Conservation (phyloP, 1,140 invertebrate genomes). For the Apis mellifera region DNA sequence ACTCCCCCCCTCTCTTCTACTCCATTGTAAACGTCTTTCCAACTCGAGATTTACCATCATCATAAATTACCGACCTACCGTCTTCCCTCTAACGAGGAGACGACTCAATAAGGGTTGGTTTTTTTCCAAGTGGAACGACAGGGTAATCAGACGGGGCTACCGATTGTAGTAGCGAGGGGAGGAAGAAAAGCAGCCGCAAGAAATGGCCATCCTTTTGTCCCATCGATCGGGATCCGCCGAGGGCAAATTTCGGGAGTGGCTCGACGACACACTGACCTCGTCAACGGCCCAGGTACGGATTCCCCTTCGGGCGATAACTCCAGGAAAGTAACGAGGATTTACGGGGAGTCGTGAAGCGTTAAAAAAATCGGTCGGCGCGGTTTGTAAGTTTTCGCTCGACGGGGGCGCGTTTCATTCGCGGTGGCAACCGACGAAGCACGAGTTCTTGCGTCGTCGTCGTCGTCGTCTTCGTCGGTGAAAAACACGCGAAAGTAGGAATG, state of each 20-base stretch:
- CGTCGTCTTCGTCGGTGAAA: slow-evolving; percentile 49
- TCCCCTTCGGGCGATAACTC: slow-evolving; percentile 26
- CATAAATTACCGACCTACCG: slow-evolving; percentile 21
- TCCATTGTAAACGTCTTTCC: slow-evolving; percentile 19
- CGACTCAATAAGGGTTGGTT: slow-evolving; percentile 19
- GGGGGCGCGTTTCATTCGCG: slow-evolving; percentile 72
- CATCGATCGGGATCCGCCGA: not conserved
- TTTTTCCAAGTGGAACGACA: not conserved
- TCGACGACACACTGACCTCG: slow-evolving; percentile 63
- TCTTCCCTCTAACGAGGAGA: slow-evolving; percentile 1
- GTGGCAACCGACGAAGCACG: slow-evolving; percentile 61
- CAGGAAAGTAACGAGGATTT: slow-evolving; percentile 60
- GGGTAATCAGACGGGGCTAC: not conserved
- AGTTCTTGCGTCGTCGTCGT: slow-evolving; percentile 16
- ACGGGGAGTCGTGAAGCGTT: slow-evolving; percentile 72
- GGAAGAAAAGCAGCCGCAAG: too few species aligned
- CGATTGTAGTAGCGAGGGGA: not conserved
- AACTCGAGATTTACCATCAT: slow-evolving; percentile 42
- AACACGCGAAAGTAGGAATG: slow-evolving; percentile 72
- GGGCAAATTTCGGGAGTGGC: slow-evolving; percentile 10
- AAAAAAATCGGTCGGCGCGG: slow-evolving; percentile 68
- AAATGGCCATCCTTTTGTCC: too few species aligned
- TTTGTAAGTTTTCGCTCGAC: slow-evolving; percentile 49
- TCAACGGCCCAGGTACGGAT: slow-evolving; percentile 48
- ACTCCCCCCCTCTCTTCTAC: not conserved